Evolutionary conservation across 2,113 vertebrate genomes (phyloP).

Genomic region (Amazona guildingii): DNA sequence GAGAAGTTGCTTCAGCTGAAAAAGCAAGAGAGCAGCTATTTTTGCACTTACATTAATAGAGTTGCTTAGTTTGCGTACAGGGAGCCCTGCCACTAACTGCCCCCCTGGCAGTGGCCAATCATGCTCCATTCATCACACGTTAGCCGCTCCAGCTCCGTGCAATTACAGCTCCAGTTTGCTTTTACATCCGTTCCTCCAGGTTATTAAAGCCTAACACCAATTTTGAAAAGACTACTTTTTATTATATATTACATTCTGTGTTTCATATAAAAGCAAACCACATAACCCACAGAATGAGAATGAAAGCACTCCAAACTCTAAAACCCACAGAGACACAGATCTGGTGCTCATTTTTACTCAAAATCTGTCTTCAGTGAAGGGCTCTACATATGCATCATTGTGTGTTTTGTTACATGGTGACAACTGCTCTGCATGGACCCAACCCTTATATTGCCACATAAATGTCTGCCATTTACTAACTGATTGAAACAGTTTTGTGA

Average conservation of each 20-base stretch:
- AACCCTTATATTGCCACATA: neutral
- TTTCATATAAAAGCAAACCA: neutral
- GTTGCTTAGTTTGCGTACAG: neutral
- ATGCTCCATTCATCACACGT: rapidly evolving
- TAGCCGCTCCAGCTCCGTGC: rapidly evolving
- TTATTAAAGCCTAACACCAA: neutral
- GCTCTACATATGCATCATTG: neutral
- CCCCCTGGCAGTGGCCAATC: neutral
- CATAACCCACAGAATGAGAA: neutral
- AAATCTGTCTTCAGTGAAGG: neutral
- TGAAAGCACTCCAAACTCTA: neutral
- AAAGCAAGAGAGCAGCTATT: neutral
- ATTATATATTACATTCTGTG: neutral
- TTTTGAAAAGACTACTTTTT: neutral
- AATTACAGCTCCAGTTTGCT: neutral
- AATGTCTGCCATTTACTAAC: neutral
- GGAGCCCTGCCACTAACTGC: neutral
- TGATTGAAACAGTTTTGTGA: neutral
- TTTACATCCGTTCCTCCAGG: neutral
- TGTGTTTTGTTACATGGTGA: neutral
- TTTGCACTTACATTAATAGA: neutral
- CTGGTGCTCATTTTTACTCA: neutral
- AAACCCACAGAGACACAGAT: neutral
- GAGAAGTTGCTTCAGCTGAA: neutral
- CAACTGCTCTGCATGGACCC: neutral